These are phyloP conservation scores for Vulpes lagopus DNA, from an alignment of 2,113 vertebrate genomes.

Conservation along the genomic window DNA sequence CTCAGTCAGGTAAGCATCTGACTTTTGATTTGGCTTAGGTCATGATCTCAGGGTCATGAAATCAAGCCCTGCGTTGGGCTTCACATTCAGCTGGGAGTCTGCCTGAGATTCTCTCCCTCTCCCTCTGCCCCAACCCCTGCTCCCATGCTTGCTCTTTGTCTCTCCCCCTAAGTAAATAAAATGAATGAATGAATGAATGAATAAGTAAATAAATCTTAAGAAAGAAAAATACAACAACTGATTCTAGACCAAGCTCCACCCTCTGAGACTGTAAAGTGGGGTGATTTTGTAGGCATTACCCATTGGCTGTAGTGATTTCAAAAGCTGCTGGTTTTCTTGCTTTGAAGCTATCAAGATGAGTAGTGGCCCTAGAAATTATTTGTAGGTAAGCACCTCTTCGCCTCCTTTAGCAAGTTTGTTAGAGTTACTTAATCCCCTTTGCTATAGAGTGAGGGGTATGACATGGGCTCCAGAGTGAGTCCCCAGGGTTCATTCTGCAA, in stretches of 20 bases:
- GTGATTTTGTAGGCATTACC: not conserved
- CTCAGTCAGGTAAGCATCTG: not conserved
- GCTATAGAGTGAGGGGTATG: not conserved
- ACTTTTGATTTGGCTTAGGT: not conserved
- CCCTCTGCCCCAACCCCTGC: too few relatives aligned
- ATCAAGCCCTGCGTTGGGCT: too few relatives aligned
- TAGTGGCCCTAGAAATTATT: not conserved
- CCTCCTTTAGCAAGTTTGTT: not conserved
- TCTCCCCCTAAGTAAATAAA: too few relatives aligned
- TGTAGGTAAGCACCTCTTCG: not conserved
- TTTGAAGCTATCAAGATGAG: not conserved
- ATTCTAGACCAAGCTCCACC: not conserved
- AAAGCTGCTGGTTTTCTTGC: not conserved
- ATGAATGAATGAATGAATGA: too few relatives aligned
- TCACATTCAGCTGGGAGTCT: too few relatives aligned
- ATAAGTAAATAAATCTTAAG: not conserved
- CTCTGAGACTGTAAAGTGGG: not conserved
- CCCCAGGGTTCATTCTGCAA: not conserved
- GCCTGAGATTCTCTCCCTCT: too few relatives aligned
- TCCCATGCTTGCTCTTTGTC: too few relatives aligned
- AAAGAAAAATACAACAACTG: not conserved
- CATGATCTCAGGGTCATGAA: too few relatives aligned
- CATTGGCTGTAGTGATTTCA: not conserved
- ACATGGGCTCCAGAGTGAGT: accelerated
- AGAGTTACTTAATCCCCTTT: not conserved